Base-by-base conservation (phyloP, 2,888 invertebrate species). In the Kuschelorhynchus macadamiae region DNA sequence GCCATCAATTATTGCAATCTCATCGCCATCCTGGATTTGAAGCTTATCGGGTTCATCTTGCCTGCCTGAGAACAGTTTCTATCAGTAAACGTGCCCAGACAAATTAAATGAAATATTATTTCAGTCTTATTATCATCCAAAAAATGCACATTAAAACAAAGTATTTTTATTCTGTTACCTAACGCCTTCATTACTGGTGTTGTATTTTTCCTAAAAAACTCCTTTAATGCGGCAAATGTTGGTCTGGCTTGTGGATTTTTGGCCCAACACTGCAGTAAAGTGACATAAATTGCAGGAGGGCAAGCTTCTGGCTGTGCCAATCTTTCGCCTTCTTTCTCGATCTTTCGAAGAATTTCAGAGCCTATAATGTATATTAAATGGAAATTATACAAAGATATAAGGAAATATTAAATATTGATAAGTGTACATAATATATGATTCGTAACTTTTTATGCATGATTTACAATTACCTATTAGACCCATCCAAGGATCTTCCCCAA, bases 401-500 rank as follows among this genome's bases (percentile, higher is more conserved):
- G n/a, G n/a, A n/a, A n/a, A n/a, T n/a, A n/a, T n/a, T n/a, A n/a
- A n/a, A n/a, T n/a, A n/a, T n/a, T n/a, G n/a, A n/a, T n/a, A n/a
- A n/a, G n/a, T n/a, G n/a, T n/a, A n/a, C n/a, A n/a, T n/a, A n/a
- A n/a, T n/a, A n/a, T n/a, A n/a, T n/a, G n/a, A n/a, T n/a, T n/a
- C n/a, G n/a, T n/a, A n/a, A n/a, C n/a, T n/a, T n/a, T n/a, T n/a
- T n/a, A n/a, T n/a, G n/a, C n/a, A n/a, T n/a, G n/a, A n/a, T n/a
- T n/a, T n/a, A n/a, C n/a, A n/a, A 2, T 65, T 67, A 79, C 81
- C 91, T 73, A 90, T 90, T 73, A 90, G 85, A 78, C 92, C 92
- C 74, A 91, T 87, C 92, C 92, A 92, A 0, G 99, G 98, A 80
- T 98, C 97, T 81, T 96, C 95, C 0, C 98, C 98, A 78, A 97